Conservation (phyloP, 2,888 invertebrate species). For the Stramonita haemastoma region DNA sequence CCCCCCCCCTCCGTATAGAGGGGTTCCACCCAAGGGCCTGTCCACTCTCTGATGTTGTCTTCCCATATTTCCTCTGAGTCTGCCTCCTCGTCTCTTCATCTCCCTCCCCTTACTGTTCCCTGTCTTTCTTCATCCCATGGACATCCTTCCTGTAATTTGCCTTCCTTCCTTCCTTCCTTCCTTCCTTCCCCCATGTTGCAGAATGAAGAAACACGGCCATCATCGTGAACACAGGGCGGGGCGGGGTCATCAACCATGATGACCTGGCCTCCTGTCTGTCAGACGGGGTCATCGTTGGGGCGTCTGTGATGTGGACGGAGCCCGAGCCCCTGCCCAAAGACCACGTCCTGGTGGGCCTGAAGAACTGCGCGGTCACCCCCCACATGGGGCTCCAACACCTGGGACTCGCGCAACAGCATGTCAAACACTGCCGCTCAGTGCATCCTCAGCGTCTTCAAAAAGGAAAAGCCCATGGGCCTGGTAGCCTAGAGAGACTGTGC, state of each 20-base stretch:
- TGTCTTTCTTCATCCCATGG: too few relatives aligned
- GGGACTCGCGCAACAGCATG: constrained; percentile 88
- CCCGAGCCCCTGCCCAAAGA: constrained; percentile 93
- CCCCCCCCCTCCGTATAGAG: too few relatives aligned
- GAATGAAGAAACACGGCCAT: constrained; percentile 92
- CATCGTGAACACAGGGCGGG: constrained; percentile 90
- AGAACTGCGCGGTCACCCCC: constrained; percentile 90
- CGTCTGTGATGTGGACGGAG: constrained; percentile 94
- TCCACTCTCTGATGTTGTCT: too few relatives aligned
- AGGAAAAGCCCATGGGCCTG: constrained; percentile 79
- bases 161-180: too few relatives aligned
- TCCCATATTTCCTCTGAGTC: too few relatives aligned
- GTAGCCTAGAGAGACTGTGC: too few relatives aligned
- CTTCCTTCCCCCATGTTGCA: too few relatives aligned
- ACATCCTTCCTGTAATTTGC: too few relatives aligned
- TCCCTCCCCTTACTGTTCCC: too few relatives aligned
- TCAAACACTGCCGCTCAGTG: constrained; percentile 87
- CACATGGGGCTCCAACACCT: constrained; percentile 93
- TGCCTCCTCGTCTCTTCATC: too few relatives aligned
- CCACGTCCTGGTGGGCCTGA: constrained; percentile 85
- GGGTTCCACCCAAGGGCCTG: too few relatives aligned
- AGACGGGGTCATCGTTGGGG: constrained; percentile 85
- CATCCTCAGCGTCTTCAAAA: constrained; percentile 85
- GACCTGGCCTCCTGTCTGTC: constrained; percentile 87
- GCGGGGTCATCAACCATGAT: constrained; percentile 83